phyloP scores from a whole-genome alignment of 2,797 vertebrate genomes.

The Neopelma chrysocephalum region DNA sequence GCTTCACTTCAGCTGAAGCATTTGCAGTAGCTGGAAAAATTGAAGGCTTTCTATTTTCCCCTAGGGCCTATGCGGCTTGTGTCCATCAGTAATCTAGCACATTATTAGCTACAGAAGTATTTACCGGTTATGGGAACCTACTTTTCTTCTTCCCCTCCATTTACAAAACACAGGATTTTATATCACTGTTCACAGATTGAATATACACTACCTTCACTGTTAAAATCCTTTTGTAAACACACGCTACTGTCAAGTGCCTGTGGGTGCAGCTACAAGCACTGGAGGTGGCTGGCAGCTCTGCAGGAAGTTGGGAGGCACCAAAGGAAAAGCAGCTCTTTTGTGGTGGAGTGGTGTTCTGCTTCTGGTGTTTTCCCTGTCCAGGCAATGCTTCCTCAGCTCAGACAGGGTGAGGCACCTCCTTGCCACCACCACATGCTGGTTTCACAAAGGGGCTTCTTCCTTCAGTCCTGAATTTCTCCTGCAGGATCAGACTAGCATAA shows the following conservation, averaged over 20 bases:
- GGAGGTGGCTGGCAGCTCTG: not conserved
- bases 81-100: conserved; percentile 26
- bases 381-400: not conserved
- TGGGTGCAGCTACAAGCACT: not conserved
- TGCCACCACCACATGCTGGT: not conserved
- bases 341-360: not conserved
- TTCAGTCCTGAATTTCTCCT: not conserved
- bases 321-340: not conserved
- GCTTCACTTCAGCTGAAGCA: conserved; percentile 23
- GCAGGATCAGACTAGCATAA: not conserved
- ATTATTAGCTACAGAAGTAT: conserved; percentile 23
- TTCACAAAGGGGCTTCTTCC: not conserved
- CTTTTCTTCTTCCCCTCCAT: not conserved
- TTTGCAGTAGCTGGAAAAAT: conserved; percentile 22
- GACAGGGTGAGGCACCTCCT: accelerated
- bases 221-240: not conserved
- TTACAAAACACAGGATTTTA: not conserved
- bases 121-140: not conserved
- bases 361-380: not conserved
- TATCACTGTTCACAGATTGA: not conserved
- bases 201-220: not conserved
- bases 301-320: not conserved
- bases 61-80: not conserved
- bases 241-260: accelerated
- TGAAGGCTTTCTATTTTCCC: conserved; percentile 31